Conservation (phyloP, 1,140 invertebrate species). For the Aphelenchoides avenae region DNA sequence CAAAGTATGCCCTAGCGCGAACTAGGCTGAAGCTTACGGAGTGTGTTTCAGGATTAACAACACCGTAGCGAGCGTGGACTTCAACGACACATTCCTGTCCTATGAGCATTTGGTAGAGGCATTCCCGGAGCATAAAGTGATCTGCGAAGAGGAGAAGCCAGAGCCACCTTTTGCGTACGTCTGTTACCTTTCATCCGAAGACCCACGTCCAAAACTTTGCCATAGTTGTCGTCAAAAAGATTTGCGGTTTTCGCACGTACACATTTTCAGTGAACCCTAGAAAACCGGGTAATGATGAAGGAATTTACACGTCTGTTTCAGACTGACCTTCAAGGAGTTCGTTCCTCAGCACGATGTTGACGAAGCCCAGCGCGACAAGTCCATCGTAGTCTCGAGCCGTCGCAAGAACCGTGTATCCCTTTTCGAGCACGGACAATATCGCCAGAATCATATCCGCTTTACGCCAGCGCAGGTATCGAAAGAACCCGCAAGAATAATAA, state of each 20-base stretch:
- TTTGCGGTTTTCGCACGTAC: neutral
- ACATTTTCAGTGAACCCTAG: neutral
- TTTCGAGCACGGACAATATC: neutral
- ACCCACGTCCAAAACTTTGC: neutral
- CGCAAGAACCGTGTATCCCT: slow-evolving; percentile 10
- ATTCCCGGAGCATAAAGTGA: slow-evolving; percentile 78
- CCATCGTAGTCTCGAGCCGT: slow-evolving; percentile 44
- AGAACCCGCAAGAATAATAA: no score
- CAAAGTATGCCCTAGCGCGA: slow-evolving; percentile 65
- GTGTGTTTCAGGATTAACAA: slow-evolving; percentile 77
- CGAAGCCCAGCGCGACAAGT: slow-evolving; percentile 24
- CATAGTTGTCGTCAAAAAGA: neutral
- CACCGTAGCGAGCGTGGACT: slow-evolving; percentile 77
- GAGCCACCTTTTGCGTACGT: slow-evolving; percentile 73
- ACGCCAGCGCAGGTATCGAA: slow-evolving; percentile 86
- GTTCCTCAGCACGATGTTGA: slow-evolving; percentile 46
- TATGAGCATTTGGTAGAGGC: slow-evolving; percentile 78
- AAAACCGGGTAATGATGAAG: neutral
- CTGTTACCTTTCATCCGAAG: neutral
- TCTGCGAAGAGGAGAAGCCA: slow-evolving; percentile 68
- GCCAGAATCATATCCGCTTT: slow-evolving; percentile 79
- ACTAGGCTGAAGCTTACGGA: no score
- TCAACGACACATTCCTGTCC: slow-evolving; percentile 94
- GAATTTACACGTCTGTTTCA: slow-evolving; percentile 11
- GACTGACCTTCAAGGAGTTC: slow-evolving; percentile 51